Base-by-base conservation (phyloP, 1,140 invertebrate genomes). In the Panagrolaimus sp. region DNA sequence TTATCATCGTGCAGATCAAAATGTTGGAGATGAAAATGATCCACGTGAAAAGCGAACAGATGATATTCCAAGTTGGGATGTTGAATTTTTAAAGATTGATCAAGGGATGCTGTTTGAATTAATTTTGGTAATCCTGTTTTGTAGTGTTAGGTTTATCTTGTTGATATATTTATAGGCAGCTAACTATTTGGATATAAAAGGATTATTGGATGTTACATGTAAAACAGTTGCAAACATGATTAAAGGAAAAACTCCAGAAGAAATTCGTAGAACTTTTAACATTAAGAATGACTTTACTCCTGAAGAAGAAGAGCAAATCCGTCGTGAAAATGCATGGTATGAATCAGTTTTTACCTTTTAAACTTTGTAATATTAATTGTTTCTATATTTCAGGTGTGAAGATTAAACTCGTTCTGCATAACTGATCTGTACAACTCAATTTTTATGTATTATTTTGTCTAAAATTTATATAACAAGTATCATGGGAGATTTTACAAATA, bases 191-290 rank as follows among this genome's bases (percentile, higher is more conserved):
- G 96, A 98, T 83, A 98, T 98, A 70, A 96, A 97, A 55, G 87
- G 95, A 4, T 87, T 98, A 26, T 84, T 98, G 58, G 94, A 98
- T 86, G 93, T 98, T 0, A 96, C 94, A 0, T 98, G 95, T 85
- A 98, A 98, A 86, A 98, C 94, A 0, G 96, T 98, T 14, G 96
- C 96, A 7, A 98, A 98, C 84, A 96, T 96, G 94, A 96, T 96
- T 64, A 96, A 96, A 84, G 93, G 93, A 5, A 96, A 96, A 83
- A 92, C 92, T 4, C 94, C 96, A 0, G 96, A 98, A 84, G 96
- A 99, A 84, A 98, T 98, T 70, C 89, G 96, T 5, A 98, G 97
- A 84, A 98, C 94, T 0, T 99, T 99, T 81, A 98, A 98, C 83
- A 98, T 99, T 75, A 96, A 96, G 84, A 98, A 98, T 86, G 96